phyloP scores from a whole-genome alignment of 2,113 vertebrate species.

The Heterocephalus glaber region DNA sequence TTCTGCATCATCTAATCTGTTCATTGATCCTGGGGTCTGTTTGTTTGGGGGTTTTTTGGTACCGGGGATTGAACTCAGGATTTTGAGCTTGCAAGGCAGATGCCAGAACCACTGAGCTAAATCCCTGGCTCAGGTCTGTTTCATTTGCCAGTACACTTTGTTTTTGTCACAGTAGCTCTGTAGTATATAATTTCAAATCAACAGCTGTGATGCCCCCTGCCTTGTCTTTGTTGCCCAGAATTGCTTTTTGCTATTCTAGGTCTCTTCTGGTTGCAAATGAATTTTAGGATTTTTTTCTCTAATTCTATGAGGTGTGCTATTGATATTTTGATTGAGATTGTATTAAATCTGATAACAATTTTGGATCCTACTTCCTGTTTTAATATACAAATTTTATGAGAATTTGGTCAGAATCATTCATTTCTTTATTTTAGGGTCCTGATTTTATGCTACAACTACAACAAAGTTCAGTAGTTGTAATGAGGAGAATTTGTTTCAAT shows the following conservation, averaged over 20 bases:
- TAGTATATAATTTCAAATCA: neutral
- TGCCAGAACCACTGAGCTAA: no score
- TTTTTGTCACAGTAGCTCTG: neutral
- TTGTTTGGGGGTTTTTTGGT: no score
- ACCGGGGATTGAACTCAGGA: no score
- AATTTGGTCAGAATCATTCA: neutral
- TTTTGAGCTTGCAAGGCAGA: no score
- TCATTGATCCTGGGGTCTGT: neutral
- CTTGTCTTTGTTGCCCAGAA: neutral
- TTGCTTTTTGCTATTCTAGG: neutral
- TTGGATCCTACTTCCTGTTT: neutral
- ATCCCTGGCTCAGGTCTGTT: no score
- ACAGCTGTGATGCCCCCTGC: neutral
- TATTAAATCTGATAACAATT: neutral
- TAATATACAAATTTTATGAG: neutral
- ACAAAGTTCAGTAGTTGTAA: neutral
- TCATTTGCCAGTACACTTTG: neutral
- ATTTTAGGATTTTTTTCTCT: neutral
- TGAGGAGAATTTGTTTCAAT: neutral
- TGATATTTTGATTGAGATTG: neutral
- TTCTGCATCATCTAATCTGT: neutral
- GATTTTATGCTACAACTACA: neutral
- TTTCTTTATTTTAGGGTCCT: neutral
- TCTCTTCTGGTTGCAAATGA: neutral
- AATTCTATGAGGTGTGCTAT: neutral